Conservation (phyloP, 2,888 invertebrate genomes). For the Ecliptopera silaceata region DNA sequence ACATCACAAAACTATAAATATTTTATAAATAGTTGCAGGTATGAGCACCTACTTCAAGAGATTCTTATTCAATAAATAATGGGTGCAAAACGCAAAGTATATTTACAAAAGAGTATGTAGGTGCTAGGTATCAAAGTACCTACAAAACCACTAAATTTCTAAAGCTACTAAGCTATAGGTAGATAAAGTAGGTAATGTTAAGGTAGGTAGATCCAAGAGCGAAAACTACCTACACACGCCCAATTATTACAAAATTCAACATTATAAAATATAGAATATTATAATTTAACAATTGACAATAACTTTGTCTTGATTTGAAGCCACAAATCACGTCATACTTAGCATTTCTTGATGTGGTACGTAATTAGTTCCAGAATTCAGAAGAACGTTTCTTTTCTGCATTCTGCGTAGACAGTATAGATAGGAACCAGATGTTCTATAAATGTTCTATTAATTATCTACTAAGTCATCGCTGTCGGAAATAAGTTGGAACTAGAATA, state of each 20-base stretch:
- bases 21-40: background rate
- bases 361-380: too few species aligned
- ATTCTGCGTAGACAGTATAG: background rate
- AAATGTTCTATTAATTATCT: background rate
- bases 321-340: slow-evolving; percentile 12
- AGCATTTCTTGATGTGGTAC: background rate
- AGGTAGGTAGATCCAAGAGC: slow-evolving; percentile 8
- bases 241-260: slow-evolving; percentile 46
- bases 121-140: slow-evolving; percentile 28
- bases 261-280: slow-evolving; percentile 53
- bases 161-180: background rate
- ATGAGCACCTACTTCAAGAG: slow-evolving; percentile 16
- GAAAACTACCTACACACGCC: slow-evolving; percentile 14
- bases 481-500: too few species aligned
- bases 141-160: slow-evolving; percentile 31
- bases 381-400: too few species aligned
- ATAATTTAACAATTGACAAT: slow-evolving; percentile 41
- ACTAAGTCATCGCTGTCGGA: background rate
- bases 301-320: slow-evolving; percentile 20
- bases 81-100: slow-evolving; percentile 14
- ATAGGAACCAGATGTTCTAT: slow-evolving; percentile 8
- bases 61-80: slow-evolving; percentile 29
- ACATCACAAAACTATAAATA: too few species aligned
- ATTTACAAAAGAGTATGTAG: slow-evolving; percentile 11
- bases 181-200: background rate